Base-by-base conservation (phyloP, 2,797 vertebrate species). In the Sciaenops ocellatus region DNA sequence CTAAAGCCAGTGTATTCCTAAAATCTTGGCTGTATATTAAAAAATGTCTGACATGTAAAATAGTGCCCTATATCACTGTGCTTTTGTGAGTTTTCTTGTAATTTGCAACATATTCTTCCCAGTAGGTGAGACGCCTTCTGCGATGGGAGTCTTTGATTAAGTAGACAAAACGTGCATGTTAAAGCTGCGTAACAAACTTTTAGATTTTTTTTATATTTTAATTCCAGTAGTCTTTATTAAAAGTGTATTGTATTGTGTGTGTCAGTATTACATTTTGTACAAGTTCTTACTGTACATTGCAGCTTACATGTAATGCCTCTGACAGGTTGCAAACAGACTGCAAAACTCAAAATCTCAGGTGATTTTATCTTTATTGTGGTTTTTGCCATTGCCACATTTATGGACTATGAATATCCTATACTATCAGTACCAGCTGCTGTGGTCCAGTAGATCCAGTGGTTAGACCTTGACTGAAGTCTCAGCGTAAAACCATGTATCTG, bases 161-260 rank as follows among this genome's bases (percentile, higher is more conserved):
- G 13, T 13, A 5, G 1, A 6, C 10, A 34, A 17, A 34, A 38
- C 3, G 28, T 0, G 4, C 10, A 3, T 26, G 10, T 48, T 20
- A 24, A 34, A 71, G 6, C 41, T 34, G 24, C 0, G 1, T 42
- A 38, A 24, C n/a, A 18, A 60, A 44, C 13, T 7, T 5, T 44
- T 24, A 9, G n/a, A 18, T 20, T 4, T 20, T 2, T 20, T 38
- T 3, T 12, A n/a, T 6, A 12, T 59, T 20, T 38, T 11, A 2
- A 52, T 68, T 44, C 10, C 26, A 6, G 17, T 50, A 18, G 22
- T 41, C 41, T 73, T 22, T 13, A 26, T 22, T 73, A 73, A 63
- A 63, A 6, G 13, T 6, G 17, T 13, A n/a, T 26, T 34, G 30
- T 8, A 34, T 34, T 38, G 34, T 38, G 34, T 38, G 34, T 30